Evolutionary conservation across 2,113 vertebrate genomes (phyloP).

Genomic region (Gambusia holbrooki): DNA sequence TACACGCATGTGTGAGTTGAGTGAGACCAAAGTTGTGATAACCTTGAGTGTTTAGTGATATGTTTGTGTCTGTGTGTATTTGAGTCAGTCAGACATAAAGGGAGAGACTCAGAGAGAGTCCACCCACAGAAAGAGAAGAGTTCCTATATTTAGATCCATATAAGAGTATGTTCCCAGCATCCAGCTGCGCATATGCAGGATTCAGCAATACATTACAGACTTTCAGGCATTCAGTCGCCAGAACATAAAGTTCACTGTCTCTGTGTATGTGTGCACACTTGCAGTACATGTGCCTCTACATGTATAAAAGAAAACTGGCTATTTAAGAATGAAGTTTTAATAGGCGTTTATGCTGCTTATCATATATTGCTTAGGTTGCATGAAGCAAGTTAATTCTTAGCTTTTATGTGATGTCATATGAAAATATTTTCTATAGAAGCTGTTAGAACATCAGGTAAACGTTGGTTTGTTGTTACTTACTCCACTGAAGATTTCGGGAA

Average conservation of each 20-base stretch:
- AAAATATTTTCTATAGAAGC: not conserved
- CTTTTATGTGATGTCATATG: not conserved
- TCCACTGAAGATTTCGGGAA: constrained; percentile 13
- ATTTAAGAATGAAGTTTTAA: not conserved
- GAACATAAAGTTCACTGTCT: constrained; percentile 2
- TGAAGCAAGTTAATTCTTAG: constrained; percentile 2
- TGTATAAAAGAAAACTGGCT: constrained; percentile 5
- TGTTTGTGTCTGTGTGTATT: constrained; percentile 34
- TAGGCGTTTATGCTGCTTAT: not conserved
- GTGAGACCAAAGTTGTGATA: constrained; percentile 56
- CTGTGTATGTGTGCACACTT: not conserved
- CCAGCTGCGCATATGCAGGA: constrained; percentile 50
- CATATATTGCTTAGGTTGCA: not conserved
- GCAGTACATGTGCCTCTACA: constrained; percentile 1
- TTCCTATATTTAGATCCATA: constrained; percentile 72
- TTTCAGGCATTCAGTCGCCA: constrained; percentile 28
- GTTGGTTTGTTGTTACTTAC: constrained; percentile 7
- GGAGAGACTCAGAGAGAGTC: constrained; percentile 56
- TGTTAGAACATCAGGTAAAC: constrained; percentile 29
- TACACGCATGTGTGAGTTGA: constrained; percentile 30
- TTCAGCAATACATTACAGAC: constrained; percentile 47
- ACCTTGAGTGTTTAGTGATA: constrained; percentile 50
- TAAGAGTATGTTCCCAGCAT: constrained; percentile 60
- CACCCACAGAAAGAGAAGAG: constrained; percentile 42
- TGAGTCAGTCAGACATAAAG: constrained; percentile 55